A percentile compares a stretch with the other conserved stretches of the same genome.
phyloP scores from a whole-genome alignment of 1,140 invertebrate species.

The Drosophila kepulauana region DNA sequence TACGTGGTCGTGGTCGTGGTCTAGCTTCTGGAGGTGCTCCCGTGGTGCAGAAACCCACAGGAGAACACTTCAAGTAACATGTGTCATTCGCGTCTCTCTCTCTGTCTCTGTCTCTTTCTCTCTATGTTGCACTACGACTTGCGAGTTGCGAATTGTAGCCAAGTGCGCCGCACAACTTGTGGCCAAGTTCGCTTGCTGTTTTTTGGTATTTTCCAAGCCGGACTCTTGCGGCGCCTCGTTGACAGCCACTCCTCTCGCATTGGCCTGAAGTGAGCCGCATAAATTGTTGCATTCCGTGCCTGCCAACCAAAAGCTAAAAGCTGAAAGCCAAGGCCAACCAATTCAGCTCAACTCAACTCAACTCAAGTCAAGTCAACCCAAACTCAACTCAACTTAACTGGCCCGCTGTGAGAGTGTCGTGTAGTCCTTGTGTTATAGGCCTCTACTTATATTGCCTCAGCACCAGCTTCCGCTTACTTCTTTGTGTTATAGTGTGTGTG shows the following conservation, averaged over 20 bases:
- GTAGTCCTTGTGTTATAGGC: constrained; percentile 8
- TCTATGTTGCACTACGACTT: too few species aligned
- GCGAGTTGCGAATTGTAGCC: too few species aligned
- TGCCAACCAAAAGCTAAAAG: neutral
- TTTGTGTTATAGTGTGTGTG: constrained; percentile 4
- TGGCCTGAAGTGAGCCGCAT: constrained; percentile 46
- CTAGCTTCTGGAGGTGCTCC: neutral
- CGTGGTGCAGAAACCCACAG: constrained; percentile 13
- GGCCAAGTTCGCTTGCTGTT: too few species aligned
- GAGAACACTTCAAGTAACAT: constrained; percentile 51
- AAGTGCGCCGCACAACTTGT: too few species aligned
- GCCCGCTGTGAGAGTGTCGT: constrained; percentile 13
- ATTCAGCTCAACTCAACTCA: too few species aligned
- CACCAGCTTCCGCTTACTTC: constrained; percentile 10
- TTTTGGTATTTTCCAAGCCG: neutral
- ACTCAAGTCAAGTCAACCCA: too few species aligned
- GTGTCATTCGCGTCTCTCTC: constrained; percentile 36
- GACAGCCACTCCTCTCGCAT: constrained; percentile 49
- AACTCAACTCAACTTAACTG: neutral
- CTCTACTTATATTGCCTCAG: constrained; percentile 3
- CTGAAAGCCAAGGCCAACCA: constrained; percentile 7
- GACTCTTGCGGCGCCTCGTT: constrained; percentile 40
- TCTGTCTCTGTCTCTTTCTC: too few species aligned
- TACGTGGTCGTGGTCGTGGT: neutral
- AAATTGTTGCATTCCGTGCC: constrained; percentile 43